Percentiles rank a stretch among this genome's conserved stretches.
phyloP scores from a whole-genome alignment of 2,797 vertebrate genomes.

The Melanogrammus aeglefinus region DNA sequence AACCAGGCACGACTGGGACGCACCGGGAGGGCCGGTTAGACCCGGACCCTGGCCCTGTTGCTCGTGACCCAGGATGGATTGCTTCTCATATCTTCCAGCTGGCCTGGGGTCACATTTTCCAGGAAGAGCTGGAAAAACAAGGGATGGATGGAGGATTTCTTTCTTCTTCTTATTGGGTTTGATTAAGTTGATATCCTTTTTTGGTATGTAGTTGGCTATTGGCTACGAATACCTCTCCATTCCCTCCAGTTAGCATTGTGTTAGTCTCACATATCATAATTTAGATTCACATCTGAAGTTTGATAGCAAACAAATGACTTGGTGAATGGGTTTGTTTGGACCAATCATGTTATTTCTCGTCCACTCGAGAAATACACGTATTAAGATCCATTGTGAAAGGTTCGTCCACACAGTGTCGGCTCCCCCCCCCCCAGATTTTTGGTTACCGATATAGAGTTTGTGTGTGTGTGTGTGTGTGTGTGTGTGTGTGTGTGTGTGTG shows the following conservation, averaged over 20 bases:
- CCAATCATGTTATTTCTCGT: not conserved
- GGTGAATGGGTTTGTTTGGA: not conserved
- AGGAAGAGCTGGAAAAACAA: not conserved
- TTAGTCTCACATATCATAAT: not conserved
- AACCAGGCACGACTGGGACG: not conserved
- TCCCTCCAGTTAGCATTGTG: not conserved
- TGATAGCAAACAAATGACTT: not conserved
- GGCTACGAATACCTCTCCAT: not conserved
- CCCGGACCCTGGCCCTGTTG: not conserved
- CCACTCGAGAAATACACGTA: not conserved
- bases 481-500: not conserved
- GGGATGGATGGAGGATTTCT: not conserved
- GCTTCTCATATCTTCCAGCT: not conserved
- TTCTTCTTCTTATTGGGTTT: not conserved
- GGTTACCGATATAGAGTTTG: not conserved
- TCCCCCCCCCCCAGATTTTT: not conserved
- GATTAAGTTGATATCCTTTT: not conserved
- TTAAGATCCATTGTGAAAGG: too few relatives aligned
- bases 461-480: constrained; percentile 1
- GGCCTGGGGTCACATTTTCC: not conserved
- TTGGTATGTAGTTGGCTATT: not conserved
- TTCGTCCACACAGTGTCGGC: not conserved
- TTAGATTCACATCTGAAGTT: not conserved
- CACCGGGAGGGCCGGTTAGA: not conserved
- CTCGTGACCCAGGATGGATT: constrained; percentile 2